Conservation (phyloP, 2,888 invertebrate genomes). For the Cheilosia urbana region DNA sequence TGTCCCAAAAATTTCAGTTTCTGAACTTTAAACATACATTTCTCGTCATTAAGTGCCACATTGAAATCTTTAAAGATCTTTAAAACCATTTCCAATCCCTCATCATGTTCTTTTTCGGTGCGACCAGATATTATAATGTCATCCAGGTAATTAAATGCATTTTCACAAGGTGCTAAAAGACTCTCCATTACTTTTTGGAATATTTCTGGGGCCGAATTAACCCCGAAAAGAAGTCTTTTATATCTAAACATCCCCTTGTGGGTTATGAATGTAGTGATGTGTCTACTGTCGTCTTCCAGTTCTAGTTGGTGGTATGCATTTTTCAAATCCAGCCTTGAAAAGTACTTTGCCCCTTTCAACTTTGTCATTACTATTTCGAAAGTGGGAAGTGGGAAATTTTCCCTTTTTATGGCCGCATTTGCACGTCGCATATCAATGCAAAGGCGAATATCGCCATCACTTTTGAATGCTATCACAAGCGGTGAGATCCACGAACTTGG, state of each 20-base stretch:
- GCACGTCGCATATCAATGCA: slow-evolving; percentile 80
- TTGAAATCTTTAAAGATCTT: slow-evolving; percentile 56
- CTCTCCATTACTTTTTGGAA: slow-evolving; percentile 78
- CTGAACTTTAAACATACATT: slow-evolving; percentile 68
- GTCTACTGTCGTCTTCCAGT: slow-evolving; percentile 37
- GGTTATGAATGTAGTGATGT: slow-evolving; percentile 46
- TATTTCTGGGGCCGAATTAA: slow-evolving; percentile 78
- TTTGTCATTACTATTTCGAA: slow-evolving; percentile 72
- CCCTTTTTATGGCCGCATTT: slow-evolving; percentile 77
- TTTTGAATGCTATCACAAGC: slow-evolving; percentile 78
- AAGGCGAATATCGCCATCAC: slow-evolving; percentile 76
- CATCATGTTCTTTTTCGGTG: slow-evolving; percentile 77
- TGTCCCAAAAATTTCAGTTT: slow-evolving; percentile 75
- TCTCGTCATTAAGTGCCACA: slow-evolving; percentile 77
- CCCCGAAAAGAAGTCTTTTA: slow-evolving; percentile 80
- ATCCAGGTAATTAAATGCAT: slow-evolving; percentile 72
- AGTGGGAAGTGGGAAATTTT: slow-evolving; percentile 70
- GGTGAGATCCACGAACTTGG: slow-evolving; percentile 79
- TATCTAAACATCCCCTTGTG: slow-evolving; percentile 76
- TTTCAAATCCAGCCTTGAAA: slow-evolving; percentile 79
- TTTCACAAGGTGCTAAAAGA: slow-evolving; percentile 68
- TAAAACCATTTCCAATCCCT: slow-evolving; percentile 65
- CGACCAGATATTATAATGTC: slow-evolving; percentile 76
- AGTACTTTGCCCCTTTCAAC: slow-evolving; percentile 73
- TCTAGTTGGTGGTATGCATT: slow-evolving; percentile 78